Percentiles rank a stretch among this genome's conserved stretches.
These are phyloP conservation scores for Ranitomeya variabilis DNA, from an alignment of 2,113 vertebrate species.

Conservation along the genomic window DNA sequence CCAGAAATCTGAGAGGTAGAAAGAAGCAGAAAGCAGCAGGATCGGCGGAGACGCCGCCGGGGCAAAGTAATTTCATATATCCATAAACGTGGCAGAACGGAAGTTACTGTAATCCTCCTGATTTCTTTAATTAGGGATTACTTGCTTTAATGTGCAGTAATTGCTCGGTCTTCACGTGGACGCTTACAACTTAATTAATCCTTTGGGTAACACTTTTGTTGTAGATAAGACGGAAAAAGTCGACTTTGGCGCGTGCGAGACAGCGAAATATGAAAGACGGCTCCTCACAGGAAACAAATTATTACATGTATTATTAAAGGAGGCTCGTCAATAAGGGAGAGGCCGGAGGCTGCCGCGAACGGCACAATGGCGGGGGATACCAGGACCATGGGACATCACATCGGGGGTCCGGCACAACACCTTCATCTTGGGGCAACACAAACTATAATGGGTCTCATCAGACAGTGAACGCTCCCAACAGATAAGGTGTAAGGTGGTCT, in stretches of 20 bases:
- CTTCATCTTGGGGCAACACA: neutral
- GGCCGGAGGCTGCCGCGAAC: neutral
- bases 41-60: neutral
- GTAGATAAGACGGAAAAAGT: conserved; percentile 12
- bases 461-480: neutral
- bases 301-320: neutral
- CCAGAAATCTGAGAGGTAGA: neutral
- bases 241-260: neutral
- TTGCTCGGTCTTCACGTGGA: neutral
- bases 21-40: neutral
- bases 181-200: conserved; percentile 45
- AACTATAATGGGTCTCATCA: neutral
- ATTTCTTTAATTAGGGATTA: conserved; percentile 44
- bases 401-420: neutral
- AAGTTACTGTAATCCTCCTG: conserved; percentile 12
- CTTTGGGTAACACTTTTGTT: conserved; percentile 32
- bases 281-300: neutral
- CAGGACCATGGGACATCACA: neutral
- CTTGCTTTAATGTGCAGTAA: conserved; percentile 43
- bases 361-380: neutral
- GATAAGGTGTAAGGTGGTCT: neutral
- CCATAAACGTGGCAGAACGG: neutral
- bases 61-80: neutral
- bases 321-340: neutral
- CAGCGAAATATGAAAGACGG: neutral